Evolutionary conservation across 2,888 invertebrate genomes (phyloP), one percentile per base, ranked within the genome.

Genomic region (Ormyrus thymus): DNA sequence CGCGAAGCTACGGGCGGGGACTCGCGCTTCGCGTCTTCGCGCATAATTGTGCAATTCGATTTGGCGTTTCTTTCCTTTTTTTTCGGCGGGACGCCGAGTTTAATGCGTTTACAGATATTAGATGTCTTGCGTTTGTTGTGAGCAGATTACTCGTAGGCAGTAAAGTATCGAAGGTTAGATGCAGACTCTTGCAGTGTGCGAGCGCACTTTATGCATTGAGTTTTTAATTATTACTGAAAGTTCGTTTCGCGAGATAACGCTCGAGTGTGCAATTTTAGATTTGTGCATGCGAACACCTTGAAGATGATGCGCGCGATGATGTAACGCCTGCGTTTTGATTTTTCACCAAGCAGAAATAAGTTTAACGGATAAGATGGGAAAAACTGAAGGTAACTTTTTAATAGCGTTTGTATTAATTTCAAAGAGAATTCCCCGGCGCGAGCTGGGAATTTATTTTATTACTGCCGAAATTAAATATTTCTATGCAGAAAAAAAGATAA

Each of bases 131-230:
- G 51, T 73, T 46, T 56, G n/a, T 55, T 53, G 45, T 15, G 0
- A 29, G 50, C 53, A 7, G 6, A 9, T 55, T 53, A 53, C 55
- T 55, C 55, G 64, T 64, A 55, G 64, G 61, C 51, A 71, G 61
- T 61, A 51, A 72, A 15, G 13, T 43, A 58, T 51, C 50, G 50
- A 66, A 65, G 74, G 59, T 58, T 48, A 66, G 11, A 66, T 8
- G 58, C 15, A 66, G 66, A 50, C 58, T 74, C 43, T 56, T 29
- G 15, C 46, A 55, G 62, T 72, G 15, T 45, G 62, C 46, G 58
- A 65, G 50, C 58, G 65, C 1, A 29, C 65, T 74, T 74, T 74
- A n/a, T 55, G n/a, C 10, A 74, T 58, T 74, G 65, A 56, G 65
- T 66, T 58, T 74, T 66, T 51, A 66, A 66, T 65, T 58, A 58